phyloP scores from a whole-genome alignment of 2,888 invertebrate species.

The Linyphia triangularis region DNA sequence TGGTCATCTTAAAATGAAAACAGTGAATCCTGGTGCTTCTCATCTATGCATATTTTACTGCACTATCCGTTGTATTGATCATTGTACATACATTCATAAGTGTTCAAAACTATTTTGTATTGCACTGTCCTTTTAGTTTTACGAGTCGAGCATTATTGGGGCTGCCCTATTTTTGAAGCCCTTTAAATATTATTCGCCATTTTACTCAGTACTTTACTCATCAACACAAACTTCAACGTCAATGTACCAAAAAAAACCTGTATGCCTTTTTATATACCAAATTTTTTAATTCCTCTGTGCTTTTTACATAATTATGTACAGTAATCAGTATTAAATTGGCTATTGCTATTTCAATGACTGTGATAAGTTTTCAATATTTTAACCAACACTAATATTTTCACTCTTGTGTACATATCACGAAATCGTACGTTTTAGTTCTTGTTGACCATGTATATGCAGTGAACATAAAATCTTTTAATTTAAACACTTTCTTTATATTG shows the following conservation, averaged over 20 bases:
- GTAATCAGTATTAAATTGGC: slow-evolving; percentile 71
- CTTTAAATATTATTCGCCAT: slow-evolving; percentile 9
- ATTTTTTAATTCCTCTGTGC: slow-evolving; percentile 17
- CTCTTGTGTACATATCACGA: slow-evolving; percentile 63
- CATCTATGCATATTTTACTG: slow-evolving; percentile 43
- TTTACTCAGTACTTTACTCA: background rate
- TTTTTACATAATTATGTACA: slow-evolving; percentile 19
- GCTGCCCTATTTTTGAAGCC: slow-evolving; percentile 9
- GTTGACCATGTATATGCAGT: slow-evolving; percentile 21
- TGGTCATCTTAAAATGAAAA: slow-evolving; percentile 29
- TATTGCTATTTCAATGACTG: slow-evolving; percentile 60
- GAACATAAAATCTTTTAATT: slow-evolving; percentile 11
- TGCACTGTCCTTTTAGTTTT: slow-evolving; percentile 67
- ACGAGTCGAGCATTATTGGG: background rate
- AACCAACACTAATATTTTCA: slow-evolving; percentile 7
- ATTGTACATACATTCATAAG: slow-evolving; percentile 63
- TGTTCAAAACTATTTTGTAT: slow-evolving; percentile 34
- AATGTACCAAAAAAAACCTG: slow-evolving; percentile 12
- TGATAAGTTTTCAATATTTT: slow-evolving; percentile 60
- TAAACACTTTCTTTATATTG: background rate
- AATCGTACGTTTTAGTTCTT: slow-evolving; percentile 68
- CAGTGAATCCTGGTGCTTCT: slow-evolving; percentile 55
- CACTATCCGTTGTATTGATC: slow-evolving; percentile 46
- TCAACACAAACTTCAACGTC: background rate
- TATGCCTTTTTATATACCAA: background rate